Evolutionary conservation across 2,888 invertebrate genomes (phyloP), one percentile per base, ranked within the genome.

Genomic region (Pemphredon lugubris): DNA sequence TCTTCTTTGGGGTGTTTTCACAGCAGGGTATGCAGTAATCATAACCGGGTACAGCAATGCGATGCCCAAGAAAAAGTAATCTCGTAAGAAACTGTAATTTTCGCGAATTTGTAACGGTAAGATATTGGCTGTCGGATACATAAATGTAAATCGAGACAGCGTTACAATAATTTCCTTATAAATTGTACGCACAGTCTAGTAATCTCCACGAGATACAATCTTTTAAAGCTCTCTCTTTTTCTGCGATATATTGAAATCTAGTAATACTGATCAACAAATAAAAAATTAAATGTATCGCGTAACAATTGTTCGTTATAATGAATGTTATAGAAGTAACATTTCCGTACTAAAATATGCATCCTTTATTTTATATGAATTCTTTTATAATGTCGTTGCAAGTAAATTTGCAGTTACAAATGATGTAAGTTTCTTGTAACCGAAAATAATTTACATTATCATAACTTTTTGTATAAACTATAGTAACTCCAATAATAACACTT

Each of bases 21-120:
- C 91, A 0, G 91, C 92, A 26, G 93, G 92, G 34, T 91, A 91
- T 82, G 91, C 91, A 69, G 90, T 92, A 75, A 91, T 92, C 32
- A 88, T 91, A 77, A 91, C 91, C 20, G 78, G 85, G 51, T 77
- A 77, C 23, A 79, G 69, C 58, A 77, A 57, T 66, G 67, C 74
- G 9, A 7, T 71, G 13, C 64, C 66, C n/a, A 84, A 77, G 64
- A 83, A 69, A 53, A 83, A 83, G 47, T 81, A 81, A 70, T 44
- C 45, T 47, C 20, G 34, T 47, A 21, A 47, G 7, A 55, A 39
- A 26, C 7, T 26, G 7, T 3, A 26, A 26, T 26, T 26, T 3
- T 26, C n/a, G 7, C 26, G 7, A 3, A 26, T 26, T 26, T 26
- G n/a, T n/a, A n/a, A n/a, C n/a, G n/a, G n/a, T n/a, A n/a, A n/a